These are phyloP conservation scores for Caenorhabditis sulstoni DNA, from an alignment of 2,888 invertebrate species.

Conservation along the genomic window DNA sequence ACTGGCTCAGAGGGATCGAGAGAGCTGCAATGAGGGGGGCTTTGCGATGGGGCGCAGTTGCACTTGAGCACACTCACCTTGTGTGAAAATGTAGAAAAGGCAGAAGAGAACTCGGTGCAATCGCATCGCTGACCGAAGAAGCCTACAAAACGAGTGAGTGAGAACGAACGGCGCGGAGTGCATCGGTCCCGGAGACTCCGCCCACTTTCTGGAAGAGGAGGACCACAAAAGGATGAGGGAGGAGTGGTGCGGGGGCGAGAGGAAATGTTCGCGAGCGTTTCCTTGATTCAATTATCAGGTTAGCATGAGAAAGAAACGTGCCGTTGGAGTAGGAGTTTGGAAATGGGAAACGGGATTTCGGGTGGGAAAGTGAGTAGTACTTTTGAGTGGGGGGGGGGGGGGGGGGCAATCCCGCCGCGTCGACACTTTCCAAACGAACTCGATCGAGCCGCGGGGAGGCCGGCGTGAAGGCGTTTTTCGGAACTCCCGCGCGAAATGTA, in stretches of 20 bases:
- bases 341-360: too few relatives aligned
- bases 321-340: not conserved
- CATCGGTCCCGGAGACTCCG: slow-evolving; percentile 11
- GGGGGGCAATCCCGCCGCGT: too few relatives aligned
- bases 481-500: too few relatives aligned
- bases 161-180: slow-evolving; percentile 13
- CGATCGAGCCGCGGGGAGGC: too few relatives aligned
- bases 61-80: slow-evolving; percentile 18
- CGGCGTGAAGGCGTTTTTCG: too few relatives aligned
- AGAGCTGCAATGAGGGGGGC: slow-evolving; percentile 20
- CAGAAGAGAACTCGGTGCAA: slow-evolving; percentile 30
- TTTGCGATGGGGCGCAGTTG: not conserved
- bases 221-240: not conserved
- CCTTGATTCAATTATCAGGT: slow-evolving; percentile 38
- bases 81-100: slow-evolving; percentile 24
- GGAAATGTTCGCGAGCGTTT: slow-evolving; percentile 12
- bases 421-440: too few relatives aligned
- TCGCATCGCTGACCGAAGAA: slow-evolving; percentile 18
- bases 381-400: not conserved
- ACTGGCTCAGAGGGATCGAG: slow-evolving; percentile 30
- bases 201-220: slow-evolving; percentile 16
- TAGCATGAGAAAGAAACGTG: slow-evolving; percentile 4
- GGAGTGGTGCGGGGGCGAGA: slow-evolving; percentile 17
- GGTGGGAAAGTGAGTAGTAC: slow-evolving; percentile 23
- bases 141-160: slow-evolving; percentile 1